Conservation (phyloP, 2,888 invertebrate genomes). For the Heterodera filipjevi region DNA sequence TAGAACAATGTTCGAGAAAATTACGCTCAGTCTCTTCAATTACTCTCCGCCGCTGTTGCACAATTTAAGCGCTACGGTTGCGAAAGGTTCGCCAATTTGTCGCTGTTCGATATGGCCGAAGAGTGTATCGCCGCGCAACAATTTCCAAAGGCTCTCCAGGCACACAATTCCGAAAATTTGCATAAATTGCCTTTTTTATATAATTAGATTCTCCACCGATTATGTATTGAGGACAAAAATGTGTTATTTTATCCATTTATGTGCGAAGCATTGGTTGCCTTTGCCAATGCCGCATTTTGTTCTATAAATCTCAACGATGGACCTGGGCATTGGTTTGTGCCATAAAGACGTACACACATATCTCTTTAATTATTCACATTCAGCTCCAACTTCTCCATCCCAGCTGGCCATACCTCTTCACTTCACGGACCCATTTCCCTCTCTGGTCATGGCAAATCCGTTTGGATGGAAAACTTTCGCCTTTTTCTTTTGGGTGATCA, state of each 20-base stretch:
- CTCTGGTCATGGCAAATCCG: not conserved
- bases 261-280: constrained; percentile 31
- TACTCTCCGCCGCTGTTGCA: constrained; percentile 52
- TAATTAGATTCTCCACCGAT: constrained; percentile 36
- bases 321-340: constrained; percentile 40
- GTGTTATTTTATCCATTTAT: constrained; percentile 32
- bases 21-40: constrained; percentile 51
- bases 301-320: constrained; percentile 37
- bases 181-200: constrained; percentile 15
- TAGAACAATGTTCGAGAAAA: constrained; percentile 41
- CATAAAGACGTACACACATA: not conserved
- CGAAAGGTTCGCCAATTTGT: constrained; percentile 24
- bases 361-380: not conserved
- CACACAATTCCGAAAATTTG: constrained; percentile 38
- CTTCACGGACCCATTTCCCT: not conserved
- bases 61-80: constrained; percentile 60
- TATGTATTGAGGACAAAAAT: constrained; percentile 33
- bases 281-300: constrained; percentile 41
- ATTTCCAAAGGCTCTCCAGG: constrained; percentile 49
- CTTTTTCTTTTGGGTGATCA: not conserved
- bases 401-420: not conserved
- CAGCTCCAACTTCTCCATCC: constrained; percentile 1
- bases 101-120: constrained; percentile 52
- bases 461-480: not conserved
- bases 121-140: constrained; percentile 51